Conservation (phyloP, 2,888 invertebrate species). For the Pilophorus perplexus region DNA sequence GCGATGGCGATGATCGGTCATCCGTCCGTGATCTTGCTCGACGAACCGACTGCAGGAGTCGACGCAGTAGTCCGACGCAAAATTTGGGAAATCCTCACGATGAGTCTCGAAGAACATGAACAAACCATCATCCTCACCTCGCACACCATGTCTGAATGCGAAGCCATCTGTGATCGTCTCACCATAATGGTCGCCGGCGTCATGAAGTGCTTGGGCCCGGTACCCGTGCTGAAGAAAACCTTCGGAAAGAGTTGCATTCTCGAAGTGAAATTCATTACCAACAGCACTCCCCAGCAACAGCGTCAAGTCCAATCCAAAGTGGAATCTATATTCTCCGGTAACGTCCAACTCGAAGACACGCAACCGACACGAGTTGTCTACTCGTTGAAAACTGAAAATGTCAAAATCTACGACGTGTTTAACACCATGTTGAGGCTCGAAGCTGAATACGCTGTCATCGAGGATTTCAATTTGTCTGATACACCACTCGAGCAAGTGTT, state of each 20-base stretch:
- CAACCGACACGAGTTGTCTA: background rate
- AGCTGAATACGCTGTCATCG: conserved; percentile 51
- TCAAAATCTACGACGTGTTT: conserved; percentile 51
- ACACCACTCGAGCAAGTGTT: conserved; percentile 57
- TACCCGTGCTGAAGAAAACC: conserved; percentile 68
- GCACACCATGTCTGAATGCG: conserved; percentile 87
- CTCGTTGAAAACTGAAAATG: conserved; percentile 47
- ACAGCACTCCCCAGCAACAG: background rate
- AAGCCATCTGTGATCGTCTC: conserved; percentile 71
- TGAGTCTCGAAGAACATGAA: conserved; percentile 64
- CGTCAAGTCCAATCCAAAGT: background rate
- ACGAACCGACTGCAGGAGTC: conserved; percentile 63
- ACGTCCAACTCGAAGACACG: background rate
- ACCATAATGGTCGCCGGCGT: conserved; percentile 74
- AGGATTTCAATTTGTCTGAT: conserved; percentile 54
- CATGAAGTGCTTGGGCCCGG: conserved; percentile 69
- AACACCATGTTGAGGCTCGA: conserved; percentile 55
- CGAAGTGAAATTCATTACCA: conserved; percentile 53
- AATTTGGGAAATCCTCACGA: conserved; percentile 74
- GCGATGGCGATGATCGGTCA: conserved; percentile 68
- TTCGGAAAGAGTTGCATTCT: conserved; percentile 69
- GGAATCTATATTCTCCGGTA: background rate
- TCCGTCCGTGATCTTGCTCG: conserved; percentile 67
- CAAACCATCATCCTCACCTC: conserved; percentile 78
- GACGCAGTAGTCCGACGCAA: conserved; percentile 77